A percentile compares a stretch with the other conserved stretches of the same genome.
Evolutionary conservation across 2,888 invertebrate genomes (phyloP).

Genomic region (Hylaea fasciaria): DNA sequence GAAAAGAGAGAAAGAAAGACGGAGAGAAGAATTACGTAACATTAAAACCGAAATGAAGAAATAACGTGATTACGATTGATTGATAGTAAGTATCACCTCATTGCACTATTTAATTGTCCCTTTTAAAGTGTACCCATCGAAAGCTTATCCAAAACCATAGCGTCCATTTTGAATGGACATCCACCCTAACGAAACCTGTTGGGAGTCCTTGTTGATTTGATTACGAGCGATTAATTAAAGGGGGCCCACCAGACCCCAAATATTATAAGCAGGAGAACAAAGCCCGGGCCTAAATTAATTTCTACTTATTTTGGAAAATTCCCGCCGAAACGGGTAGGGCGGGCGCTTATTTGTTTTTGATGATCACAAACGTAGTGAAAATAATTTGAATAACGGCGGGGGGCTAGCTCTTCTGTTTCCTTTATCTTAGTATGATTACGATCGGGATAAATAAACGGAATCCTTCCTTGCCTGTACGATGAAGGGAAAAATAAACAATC

Average conservation of each 20-base stretch:
- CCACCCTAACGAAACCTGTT: slow-evolving; percentile 46
- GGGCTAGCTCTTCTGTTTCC: slow-evolving; percentile 4
- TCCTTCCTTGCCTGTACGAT: background rate
- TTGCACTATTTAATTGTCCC: too few species aligned
- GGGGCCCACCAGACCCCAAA: slow-evolving; percentile 57
- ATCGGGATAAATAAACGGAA: background rate
- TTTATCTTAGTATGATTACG: slow-evolving; percentile 9
- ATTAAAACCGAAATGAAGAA: too few species aligned
- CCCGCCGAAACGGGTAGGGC: slow-evolving; percentile 28
- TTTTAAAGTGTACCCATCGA: too few species aligned
- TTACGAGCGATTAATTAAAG: slow-evolving; percentile 74
- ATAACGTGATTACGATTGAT: too few species aligned
- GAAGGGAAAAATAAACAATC: too few species aligned
- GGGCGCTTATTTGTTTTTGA: slow-evolving; percentile 47
- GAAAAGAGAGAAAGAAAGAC: too few species aligned
- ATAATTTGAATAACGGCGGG: slow-evolving; percentile 34
- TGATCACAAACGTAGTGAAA: slow-evolving; percentile 42
- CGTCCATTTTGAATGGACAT: background rate
- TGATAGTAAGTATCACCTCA: too few species aligned
- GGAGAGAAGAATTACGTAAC: too few species aligned
- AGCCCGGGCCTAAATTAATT: slow-evolving; percentile 62
- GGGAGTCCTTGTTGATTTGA: slow-evolving; percentile 67
- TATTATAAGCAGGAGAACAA: slow-evolving; percentile 65
- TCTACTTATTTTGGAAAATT: slow-evolving; percentile 57
- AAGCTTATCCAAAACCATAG: too few species aligned